Conservation (phyloP, 2,113 vertebrate genomes). For the Scatophagus argus region DNA sequence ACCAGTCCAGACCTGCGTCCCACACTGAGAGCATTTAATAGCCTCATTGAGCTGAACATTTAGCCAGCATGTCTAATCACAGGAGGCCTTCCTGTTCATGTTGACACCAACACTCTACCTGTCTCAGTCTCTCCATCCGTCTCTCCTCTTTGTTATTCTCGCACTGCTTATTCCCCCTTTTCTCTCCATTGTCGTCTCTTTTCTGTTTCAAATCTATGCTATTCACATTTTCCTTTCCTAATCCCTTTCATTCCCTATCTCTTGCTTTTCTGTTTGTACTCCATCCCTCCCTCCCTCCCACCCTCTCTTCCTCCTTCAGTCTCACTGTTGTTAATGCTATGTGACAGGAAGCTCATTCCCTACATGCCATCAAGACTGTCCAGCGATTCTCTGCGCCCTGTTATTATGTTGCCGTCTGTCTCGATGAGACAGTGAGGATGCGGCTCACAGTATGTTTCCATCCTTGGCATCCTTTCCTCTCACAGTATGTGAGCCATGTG, state of each 20-base stretch:
- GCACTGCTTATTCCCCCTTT: conserved; percentile 4
- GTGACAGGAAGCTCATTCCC: conserved; percentile 66
- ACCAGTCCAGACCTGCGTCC: conserved; percentile 52
- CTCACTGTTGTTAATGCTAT: conserved; percentile 51
- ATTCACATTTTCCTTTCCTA: conserved; percentile 28
- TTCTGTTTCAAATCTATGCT: conserved; percentile 43
- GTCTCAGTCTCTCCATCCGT: conserved; percentile 14
- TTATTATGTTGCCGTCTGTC: conserved; percentile 46
- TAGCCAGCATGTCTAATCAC: conserved; percentile 64
- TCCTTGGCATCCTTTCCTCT: conserved; percentile 49
- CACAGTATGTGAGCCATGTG: conserved; percentile 1
- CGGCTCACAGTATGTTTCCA: conserved; percentile 43
- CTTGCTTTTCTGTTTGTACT: conserved; percentile 35
- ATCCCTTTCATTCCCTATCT: conserved; percentile 43
- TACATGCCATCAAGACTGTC: conserved; percentile 58
- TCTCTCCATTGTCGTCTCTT: background rate
- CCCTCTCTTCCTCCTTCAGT: conserved; percentile 25
- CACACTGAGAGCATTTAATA: conserved; percentile 66
- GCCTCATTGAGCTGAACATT: conserved; percentile 64
- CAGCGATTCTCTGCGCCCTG: conserved; percentile 41
- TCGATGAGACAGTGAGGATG: conserved; percentile 41
- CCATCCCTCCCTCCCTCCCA: conserved; percentile 43
- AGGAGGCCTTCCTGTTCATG: conserved; percentile 52
- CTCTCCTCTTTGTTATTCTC: conserved; percentile 15
- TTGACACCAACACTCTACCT: conserved; percentile 28